phyloP scores from a whole-genome alignment of 1,140 invertebrate genomes.

The Epicauta chinensis region DNA sequence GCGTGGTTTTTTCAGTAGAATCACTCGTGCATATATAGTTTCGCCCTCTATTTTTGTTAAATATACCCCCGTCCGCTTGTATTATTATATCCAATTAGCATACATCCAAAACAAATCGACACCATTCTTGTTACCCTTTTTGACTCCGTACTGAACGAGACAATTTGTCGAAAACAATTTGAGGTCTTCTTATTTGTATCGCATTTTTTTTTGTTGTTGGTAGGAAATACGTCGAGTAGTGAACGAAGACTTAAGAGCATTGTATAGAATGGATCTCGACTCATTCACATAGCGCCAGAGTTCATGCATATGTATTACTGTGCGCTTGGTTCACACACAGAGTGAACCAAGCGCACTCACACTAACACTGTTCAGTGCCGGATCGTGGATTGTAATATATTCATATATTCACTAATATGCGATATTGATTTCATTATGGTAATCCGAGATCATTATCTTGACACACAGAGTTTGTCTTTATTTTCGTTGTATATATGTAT shows the following conservation, averaged over 20 bases:
- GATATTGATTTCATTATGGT: conserved; percentile 41
- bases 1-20: too few species aligned
- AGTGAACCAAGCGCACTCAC: too few species aligned
- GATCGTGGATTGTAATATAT: conserved; percentile 29
- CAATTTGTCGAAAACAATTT: too few species aligned
- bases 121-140: too few species aligned
- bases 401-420: conserved; percentile 41
- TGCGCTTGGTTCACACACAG: conserved; percentile 10
- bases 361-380: background rate
- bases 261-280: conserved; percentile 19
- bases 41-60: too few species aligned
- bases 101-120: too few species aligned
- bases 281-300: conserved; percentile 22
- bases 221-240: conserved; percentile 2
- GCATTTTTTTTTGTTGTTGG: background rate
- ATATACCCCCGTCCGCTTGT: too few species aligned
- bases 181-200: too few species aligned
- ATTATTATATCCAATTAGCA: too few species aligned
- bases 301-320: conserved; percentile 23
- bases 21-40: too few species aligned
- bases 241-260: conserved; percentile 2
- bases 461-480: conserved; percentile 35
- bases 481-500: conserved; percentile 16
- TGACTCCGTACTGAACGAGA: too few species aligned
- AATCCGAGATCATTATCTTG: conserved; percentile 38